Evolutionary conservation across 2,888 invertebrate genomes (phyloP).

Genomic region (Volucella inanis): DNA sequence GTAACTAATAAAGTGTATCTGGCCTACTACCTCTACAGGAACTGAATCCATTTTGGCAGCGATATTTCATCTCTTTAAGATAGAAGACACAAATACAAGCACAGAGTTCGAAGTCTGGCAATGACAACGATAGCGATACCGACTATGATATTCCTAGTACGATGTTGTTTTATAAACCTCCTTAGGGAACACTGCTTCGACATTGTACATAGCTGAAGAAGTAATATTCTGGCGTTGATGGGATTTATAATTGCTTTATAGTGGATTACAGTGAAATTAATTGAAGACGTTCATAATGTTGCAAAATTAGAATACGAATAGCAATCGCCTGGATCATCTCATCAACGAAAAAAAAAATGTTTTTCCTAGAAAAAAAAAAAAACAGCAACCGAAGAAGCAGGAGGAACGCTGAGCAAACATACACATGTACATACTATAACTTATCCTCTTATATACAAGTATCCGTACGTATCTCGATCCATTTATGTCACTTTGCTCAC

Average conservation of each 20-base stretch:
- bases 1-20: conserved; percentile 16
- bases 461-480: not conserved
- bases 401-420: not conserved
- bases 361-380: not conserved
- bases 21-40: conserved; percentile 51
- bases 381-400: no score
- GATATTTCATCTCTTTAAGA: conserved; percentile 67
- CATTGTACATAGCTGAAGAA: conserved; percentile 43
- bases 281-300: conserved; percentile 70
- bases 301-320: conserved; percentile 63
- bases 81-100: conserved; percentile 38
- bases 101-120: conserved; percentile 58
- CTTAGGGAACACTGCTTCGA: conserved; percentile 7
- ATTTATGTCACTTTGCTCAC: conserved; percentile 40
- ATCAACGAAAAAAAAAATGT: conserved; percentile 14
- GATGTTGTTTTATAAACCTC: conserved; percentile 34
- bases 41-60: conserved; percentile 60
- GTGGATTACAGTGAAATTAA: conserved; percentile 70
- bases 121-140: conserved; percentile 16
- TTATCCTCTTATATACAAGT: not conserved
- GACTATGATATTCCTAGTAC: not conserved
- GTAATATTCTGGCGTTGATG: conserved; percentile 71
- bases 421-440: not conserved
- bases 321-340: conserved; percentile 58
- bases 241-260: conserved; percentile 74